phyloP scores from a whole-genome alignment of 2,113 vertebrate species.

The Cynocephalus volans region DNA sequence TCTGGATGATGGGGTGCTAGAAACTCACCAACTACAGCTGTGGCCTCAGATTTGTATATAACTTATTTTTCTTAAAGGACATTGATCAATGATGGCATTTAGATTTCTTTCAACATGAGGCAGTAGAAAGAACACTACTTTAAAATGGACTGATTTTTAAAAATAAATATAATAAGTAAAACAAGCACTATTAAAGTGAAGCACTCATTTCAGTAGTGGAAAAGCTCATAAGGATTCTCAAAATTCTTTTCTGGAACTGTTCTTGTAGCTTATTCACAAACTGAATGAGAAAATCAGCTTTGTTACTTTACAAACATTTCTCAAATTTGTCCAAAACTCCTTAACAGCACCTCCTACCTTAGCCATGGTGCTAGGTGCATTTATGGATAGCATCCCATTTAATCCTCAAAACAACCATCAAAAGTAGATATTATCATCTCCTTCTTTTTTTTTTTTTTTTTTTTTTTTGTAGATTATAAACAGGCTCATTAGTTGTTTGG shows the following conservation, averaged over 20 bases:
- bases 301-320: slow-evolving; percentile 34
- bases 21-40: not conserved
- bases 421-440: not conserved
- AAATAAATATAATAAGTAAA: slow-evolving; percentile 43
- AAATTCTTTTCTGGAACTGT: slow-evolving; percentile 43
- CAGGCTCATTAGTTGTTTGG: not conserved
- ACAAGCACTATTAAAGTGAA: slow-evolving; percentile 31
- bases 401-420: slow-evolving; percentile 12
- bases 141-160: slow-evolving; percentile 28
- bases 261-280: slow-evolving; percentile 51
- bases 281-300: slow-evolving; percentile 46
- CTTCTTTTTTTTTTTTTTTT: not conserved
- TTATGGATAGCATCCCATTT: slow-evolving; percentile 14
- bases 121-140: slow-evolving; percentile 14
- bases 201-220: not conserved
- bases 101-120: slow-evolving; percentile 43
- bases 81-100: slow-evolving; percentile 18
- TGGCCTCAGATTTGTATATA: not conserved
- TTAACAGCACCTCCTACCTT: not conserved
- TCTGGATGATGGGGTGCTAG: not conserved
- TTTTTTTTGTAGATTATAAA: not conserved
- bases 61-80: slow-evolving; percentile 49
- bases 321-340: slow-evolving; percentile 55
- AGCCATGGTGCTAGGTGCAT: not conserved
- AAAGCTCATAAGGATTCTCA: slow-evolving; percentile 17